phyloP scores from a whole-genome alignment of 1,140 invertebrate genomes.

The Brachionus koreanus region DNA sequence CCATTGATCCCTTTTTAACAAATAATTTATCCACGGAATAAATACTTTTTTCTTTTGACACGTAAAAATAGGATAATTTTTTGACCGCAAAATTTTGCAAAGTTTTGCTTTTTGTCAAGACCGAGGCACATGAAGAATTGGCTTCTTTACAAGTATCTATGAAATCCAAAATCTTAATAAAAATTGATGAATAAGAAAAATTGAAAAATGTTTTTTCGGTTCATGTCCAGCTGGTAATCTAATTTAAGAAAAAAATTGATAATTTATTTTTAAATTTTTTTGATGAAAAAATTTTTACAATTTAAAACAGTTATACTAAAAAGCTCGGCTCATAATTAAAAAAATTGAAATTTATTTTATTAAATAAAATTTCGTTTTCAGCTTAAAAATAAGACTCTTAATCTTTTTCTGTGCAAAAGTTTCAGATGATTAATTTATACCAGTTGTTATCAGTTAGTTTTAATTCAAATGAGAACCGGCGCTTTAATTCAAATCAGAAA shows the following conservation, averaged over 20 bases:
- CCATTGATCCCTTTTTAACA: background rate
- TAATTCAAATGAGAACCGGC: no score
- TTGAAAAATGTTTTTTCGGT: no score
- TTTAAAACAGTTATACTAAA: no score
- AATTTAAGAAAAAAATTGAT: no score
- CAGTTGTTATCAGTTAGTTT: constrained; percentile 47
- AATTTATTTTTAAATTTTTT: no score
- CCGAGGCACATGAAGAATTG: background rate
- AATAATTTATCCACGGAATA: background rate
- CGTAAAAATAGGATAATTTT: background rate
- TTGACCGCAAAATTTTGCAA: background rate
- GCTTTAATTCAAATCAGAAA: constrained; percentile 42
- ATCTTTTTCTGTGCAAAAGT: constrained; percentile 47
- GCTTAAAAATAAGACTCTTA: no score
- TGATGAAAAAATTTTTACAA: no score
- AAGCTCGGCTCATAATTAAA: no score
- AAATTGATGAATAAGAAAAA: background rate
- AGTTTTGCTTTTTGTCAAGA: background rate
- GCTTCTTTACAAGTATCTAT: background rate
- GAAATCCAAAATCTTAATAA: background rate
- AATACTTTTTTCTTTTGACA: background rate
- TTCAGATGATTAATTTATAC: constrained; percentile 47
- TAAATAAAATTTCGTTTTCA: no score
- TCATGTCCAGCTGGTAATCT: no score
- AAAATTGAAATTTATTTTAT: no score